These are phyloP conservation scores for Reticulitermes lucifugus DNA, from an alignment of 2,888 invertebrate species.

Conservation along the genomic window DNA sequence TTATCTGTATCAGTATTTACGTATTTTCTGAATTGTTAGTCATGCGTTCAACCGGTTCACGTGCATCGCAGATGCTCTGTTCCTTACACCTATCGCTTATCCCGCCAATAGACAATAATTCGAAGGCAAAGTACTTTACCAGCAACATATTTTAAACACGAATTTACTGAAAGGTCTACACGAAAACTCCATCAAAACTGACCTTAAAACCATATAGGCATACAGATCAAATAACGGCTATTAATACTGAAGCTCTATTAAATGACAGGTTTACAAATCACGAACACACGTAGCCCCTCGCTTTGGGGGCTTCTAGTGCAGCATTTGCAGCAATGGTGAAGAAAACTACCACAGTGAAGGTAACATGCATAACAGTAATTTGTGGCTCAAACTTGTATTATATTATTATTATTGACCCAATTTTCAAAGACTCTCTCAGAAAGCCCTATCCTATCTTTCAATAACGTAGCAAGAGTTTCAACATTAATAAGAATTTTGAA, in stretches of 20 bases:
- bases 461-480: too few species aligned
- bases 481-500: too few species aligned
- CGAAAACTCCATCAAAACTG: conserved; percentile 16
- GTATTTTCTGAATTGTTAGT: too few species aligned
- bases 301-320: neutral
- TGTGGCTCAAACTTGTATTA: neutral
- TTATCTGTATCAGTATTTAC: too few species aligned
- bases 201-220: conserved; percentile 2
- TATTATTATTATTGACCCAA: neutral
- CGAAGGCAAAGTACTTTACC: neutral
- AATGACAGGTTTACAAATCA: conserved; percentile 9
- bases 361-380: neutral
- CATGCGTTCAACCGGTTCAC: too few species aligned
- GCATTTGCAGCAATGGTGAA: neutral
- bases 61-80: neutral
- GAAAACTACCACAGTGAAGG: neutral
- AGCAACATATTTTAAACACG: neutral
- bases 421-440: too few species aligned
- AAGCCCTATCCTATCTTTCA: too few species aligned
- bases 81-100: neutral
- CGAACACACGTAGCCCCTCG: neutral
- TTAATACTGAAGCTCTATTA: neutral
- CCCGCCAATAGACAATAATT: neutral
- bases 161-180: conserved; percentile 7
- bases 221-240: conserved; percentile 18